These are phyloP conservation scores for Hirtodrosophila confusa DNA, from an alignment of 2,888 invertebrate species.

Conservation along the genomic window DNA sequence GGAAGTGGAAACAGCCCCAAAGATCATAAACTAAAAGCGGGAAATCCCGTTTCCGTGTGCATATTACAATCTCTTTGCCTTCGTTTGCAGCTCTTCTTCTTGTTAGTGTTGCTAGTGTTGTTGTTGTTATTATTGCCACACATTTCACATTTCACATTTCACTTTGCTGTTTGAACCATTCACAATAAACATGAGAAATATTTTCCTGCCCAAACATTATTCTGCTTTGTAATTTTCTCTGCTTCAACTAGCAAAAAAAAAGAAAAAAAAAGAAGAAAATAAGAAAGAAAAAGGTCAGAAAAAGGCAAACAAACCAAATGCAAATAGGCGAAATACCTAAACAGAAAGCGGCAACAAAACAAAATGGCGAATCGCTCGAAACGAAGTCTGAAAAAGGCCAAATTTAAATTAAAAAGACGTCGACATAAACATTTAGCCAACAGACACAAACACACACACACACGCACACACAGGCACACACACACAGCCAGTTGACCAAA, in stretches of 20 bases:
- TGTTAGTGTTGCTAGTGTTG: background rate
- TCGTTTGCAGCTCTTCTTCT: background rate
- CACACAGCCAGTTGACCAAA: slow-evolving; percentile 13
- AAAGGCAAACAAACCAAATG: slow-evolving; percentile 43
- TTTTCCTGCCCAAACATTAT: slow-evolving; percentile 44
- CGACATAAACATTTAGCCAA: slow-evolving; percentile 71
- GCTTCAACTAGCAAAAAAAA: slow-evolving; percentile 18
- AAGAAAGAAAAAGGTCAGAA: slow-evolving; percentile 17
- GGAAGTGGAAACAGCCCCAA: slow-evolving; percentile 22
- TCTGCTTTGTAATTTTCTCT: slow-evolving; percentile 51
- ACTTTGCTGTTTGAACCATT: slow-evolving; percentile 18
- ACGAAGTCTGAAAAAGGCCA: slow-evolving; percentile 44
- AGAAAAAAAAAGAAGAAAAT: slow-evolving; percentile 18
- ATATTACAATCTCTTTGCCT: slow-evolving; percentile 23
- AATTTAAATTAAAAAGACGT: slow-evolving; percentile 77
- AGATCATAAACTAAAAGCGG: slow-evolving; percentile 48
- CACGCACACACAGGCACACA: slow-evolving; percentile 6
- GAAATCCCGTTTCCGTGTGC: slow-evolving; percentile 53
- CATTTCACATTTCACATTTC: slow-evolving; percentile 25
- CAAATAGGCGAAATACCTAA: slow-evolving; percentile 66
- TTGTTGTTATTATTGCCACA: slow-evolving; percentile 4
- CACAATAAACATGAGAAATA: slow-evolving; percentile 44
- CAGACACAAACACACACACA: slow-evolving; percentile 27
- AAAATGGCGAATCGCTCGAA: slow-evolving; percentile 60
- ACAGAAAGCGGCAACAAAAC: slow-evolving; percentile 32